Conservation (phyloP, 2,113 vertebrate species). For the Scophthalmus maximus region DNA sequence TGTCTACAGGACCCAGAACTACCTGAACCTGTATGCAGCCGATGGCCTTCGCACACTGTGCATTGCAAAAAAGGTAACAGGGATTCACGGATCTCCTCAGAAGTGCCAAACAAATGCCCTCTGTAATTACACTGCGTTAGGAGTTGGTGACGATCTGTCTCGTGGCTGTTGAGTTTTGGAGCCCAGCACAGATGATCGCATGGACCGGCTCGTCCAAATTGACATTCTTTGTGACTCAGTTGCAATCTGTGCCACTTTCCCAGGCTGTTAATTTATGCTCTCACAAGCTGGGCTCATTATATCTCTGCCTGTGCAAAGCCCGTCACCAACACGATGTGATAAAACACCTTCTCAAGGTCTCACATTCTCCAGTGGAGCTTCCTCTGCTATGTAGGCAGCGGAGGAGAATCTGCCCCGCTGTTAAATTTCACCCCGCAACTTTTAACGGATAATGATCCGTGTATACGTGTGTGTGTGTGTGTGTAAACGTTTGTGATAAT, state of each 20-base stretch:
- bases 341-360: conserved; percentile 56
- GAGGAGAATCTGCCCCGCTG: not conserved
- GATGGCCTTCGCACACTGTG: conserved; percentile 95
- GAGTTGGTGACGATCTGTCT: conserved; percentile 19
- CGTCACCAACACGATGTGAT: conserved; percentile 36
- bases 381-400: conserved; percentile 1
- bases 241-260: conserved; percentile 65
- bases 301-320: conserved; percentile 44
- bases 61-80: conserved; percentile 94
- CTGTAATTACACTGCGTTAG: conserved; percentile 8
- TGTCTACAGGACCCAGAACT: conserved; percentile 91
- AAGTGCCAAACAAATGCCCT: not conserved
- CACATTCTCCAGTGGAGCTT: conserved; percentile 40
- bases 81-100: not conserved
- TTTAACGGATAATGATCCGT: conserved; percentile 19
- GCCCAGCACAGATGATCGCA: not conserved
- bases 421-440: not conserved
- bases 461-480: conserved; percentile 2
- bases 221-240: conserved; percentile 56
- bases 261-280: conserved; percentile 72
- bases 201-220: conserved; percentile 41
- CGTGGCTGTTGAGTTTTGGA: not conserved
- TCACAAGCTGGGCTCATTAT: conserved; percentile 52
- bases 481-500: conserved; percentile 17
- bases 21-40: conserved; percentile 93